A percentile compares a stretch with the other conserved stretches of the same genome.
Evolutionary conservation across 2,113 vertebrate genomes (phyloP).

Genomic region (Nothoprocta perdicaria): DNA sequence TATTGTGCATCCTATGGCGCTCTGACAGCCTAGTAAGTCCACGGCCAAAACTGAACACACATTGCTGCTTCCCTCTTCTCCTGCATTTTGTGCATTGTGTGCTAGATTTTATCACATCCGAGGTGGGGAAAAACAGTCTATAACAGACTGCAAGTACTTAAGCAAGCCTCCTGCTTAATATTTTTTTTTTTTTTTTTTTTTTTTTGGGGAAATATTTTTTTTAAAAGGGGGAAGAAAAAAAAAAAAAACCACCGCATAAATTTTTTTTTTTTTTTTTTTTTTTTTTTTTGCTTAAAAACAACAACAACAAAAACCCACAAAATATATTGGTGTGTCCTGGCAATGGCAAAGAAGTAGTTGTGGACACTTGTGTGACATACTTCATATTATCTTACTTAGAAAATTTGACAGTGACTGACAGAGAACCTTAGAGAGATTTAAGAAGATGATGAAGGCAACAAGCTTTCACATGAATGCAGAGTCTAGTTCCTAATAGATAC

Average conservation of each 20-base stretch:
- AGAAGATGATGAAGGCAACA: slow-evolving; percentile 73
- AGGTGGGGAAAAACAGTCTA: not conserved
- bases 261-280: slow-evolving; percentile 43
- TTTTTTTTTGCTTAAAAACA: slow-evolving; percentile 41
- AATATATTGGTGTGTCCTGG: slow-evolving; percentile 55
- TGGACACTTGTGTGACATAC: slow-evolving; percentile 76
- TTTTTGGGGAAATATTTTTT: too few relatives aligned
- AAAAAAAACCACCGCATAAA: too few relatives aligned
- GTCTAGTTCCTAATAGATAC: slow-evolving; percentile 75
- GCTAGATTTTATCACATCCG: slow-evolving; percentile 45
- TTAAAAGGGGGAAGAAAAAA: too few relatives aligned
- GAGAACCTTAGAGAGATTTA: slow-evolving; percentile 78
- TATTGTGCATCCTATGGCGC: slow-evolving; percentile 62
- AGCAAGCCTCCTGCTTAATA: slow-evolving; percentile 39
- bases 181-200: slow-evolving; percentile 46
- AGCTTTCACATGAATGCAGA: slow-evolving; percentile 52
- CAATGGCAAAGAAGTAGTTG: slow-evolving; percentile 62
- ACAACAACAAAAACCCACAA: not conserved
- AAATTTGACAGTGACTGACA: slow-evolving; percentile 81
- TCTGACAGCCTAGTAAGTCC: slow-evolving; percentile 36
- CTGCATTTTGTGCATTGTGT: not conserved
- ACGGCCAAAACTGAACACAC: slow-evolving; percentile 29
- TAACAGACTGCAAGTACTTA: slow-evolving; percentile 55
- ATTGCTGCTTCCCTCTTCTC: not conserved
- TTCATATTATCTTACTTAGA: slow-evolving; percentile 71